Evolutionary conservation across 2,888 invertebrate species (phyloP), one percentile per base, ranked within the genome.

Genomic region (Scotopteryx bipunctaria): DNA sequence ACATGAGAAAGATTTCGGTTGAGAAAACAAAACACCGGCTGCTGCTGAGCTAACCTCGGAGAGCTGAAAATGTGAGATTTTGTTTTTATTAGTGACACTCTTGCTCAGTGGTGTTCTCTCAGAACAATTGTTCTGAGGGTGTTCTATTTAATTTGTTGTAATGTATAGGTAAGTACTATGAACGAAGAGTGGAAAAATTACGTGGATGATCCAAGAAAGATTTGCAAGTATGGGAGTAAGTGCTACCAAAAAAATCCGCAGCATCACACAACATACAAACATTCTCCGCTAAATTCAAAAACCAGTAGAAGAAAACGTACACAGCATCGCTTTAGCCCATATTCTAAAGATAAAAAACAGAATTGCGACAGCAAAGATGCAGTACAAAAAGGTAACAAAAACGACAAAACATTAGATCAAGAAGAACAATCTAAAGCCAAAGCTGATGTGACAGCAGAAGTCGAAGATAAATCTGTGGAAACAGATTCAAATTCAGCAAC

Each of bases 171-270:
- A n/a, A n/a, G n/a, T n/a, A 29, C 21, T 2, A 49, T 91, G 90
- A 78, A 85, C 31, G 81, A 86, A 16, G 80, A 83, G 51, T 86
- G 85, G 82, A 59, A 74, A 59, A 67, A 67, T 5, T 88, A 82
- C 44, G 65, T 73, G 3, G 69, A 79, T 40, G 91, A 91, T 66
- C 50, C 81, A 4, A 91, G 95, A 77, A 85, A 80, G 31, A 79
- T 92, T 35, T 97, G 97, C 78, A 94, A 94, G 83, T 97, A 95
- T 76, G 95, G 96, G 42, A 77, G 74, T 3, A 93, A 94, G 63
- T 97, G 97, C 79, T 97, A 96, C 78, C 96, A 96, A 72, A 95
- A 93, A 72, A 97, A 96, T 87, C 88, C 94, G 0, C 85, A 88
- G 0, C 97, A 97, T 85, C 91, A 91, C 47, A 84, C 91, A 50